These are phyloP conservation scores for Pseudomyrmex concolor DNA, from an alignment of 1,140 invertebrate genomes.

Conservation along the genomic window DNA sequence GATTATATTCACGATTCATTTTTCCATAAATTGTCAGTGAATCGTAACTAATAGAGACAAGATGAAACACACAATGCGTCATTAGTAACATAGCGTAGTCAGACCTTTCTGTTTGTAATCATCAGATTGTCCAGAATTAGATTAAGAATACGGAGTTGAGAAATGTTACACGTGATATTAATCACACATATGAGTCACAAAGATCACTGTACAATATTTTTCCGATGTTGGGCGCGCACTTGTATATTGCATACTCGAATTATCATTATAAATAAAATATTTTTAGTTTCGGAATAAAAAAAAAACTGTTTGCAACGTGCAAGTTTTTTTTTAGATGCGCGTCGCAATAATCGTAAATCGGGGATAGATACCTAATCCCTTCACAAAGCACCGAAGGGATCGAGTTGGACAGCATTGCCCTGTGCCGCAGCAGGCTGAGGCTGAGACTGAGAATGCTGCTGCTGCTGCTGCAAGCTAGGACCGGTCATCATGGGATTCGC, in stretches of 20 bases:
- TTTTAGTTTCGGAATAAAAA: too few species aligned
- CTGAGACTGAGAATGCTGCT: slow-evolving; percentile 70
- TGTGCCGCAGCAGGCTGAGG: slow-evolving; percentile 75
- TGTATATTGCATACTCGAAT: too few species aligned
- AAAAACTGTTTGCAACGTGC: too few species aligned
- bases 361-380: slow-evolving; percentile 79
- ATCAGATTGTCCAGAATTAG: slow-evolving; percentile 2
- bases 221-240: neutral
- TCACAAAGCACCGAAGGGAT: slow-evolving; percentile 85
- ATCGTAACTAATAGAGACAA: slow-evolving; percentile 7
- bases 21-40: slow-evolving; percentile 26
- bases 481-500: slow-evolving; percentile 79
- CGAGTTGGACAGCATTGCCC: slow-evolving; percentile 83
- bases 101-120: neutral
- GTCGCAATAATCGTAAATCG: slow-evolving; percentile 38
- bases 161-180: slow-evolving; percentile 36
- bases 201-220: slow-evolving; percentile 35
- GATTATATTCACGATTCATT: neutral
- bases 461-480: slow-evolving; percentile 76
- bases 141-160: slow-evolving; percentile 6
- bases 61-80: slow-evolving; percentile 9
- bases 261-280: too few species aligned
- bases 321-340: neutral
- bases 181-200: slow-evolving; percentile 48
- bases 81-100: slow-evolving; percentile 33